Conservation (phyloP, 2,797 vertebrate genomes). For the Holocentrus rufus region DNA sequence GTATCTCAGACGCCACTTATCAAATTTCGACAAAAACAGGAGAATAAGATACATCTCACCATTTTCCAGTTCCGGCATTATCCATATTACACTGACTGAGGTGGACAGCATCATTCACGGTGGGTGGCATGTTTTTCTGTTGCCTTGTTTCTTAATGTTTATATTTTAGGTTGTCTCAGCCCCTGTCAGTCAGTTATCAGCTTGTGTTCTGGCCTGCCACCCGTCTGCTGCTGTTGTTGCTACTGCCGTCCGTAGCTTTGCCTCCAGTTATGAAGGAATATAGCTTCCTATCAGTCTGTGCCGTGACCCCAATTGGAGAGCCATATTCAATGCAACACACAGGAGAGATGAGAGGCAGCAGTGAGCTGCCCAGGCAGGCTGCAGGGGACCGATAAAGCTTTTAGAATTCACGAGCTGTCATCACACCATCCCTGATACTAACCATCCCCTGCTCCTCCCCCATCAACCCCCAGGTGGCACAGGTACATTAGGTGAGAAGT, state of each 20-base stretch:
- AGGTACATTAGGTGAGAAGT: slow-evolving; percentile 56
- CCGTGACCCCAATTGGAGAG: slow-evolving; percentile 80
- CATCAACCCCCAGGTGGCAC: slow-evolving; percentile 64
- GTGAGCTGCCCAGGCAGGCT: slow-evolving; percentile 70
- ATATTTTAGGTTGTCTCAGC: slow-evolving; percentile 10
- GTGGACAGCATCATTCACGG: background rate
- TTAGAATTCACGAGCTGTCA: slow-evolving; percentile 76
- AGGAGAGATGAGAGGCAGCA: slow-evolving; percentile 72
- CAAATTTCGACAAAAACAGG: too few relatives aligned
- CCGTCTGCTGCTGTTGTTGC: slow-evolving; percentile 47
- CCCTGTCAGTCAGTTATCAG: slow-evolving; percentile 33
- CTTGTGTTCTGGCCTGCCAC: slow-evolving; percentile 41
- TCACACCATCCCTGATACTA: slow-evolving; percentile 58
- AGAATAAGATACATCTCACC: too few relatives aligned
- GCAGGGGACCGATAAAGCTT: slow-evolving; percentile 79
- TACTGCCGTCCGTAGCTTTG: slow-evolving; percentile 56
- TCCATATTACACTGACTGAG: too few relatives aligned
- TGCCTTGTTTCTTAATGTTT: slow-evolving; percentile 40
- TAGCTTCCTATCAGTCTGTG: slow-evolving; percentile 72
- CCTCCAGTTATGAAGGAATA: slow-evolving; percentile 72
- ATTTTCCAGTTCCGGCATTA: too few relatives aligned
- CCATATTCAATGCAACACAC: slow-evolving; percentile 78
- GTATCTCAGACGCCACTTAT: too few relatives aligned
- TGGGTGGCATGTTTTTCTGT: background rate
- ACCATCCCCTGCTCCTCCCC: slow-evolving; percentile 27